Evolutionary conservation across 2,797 vertebrate genomes (phyloP), one percentile per base, ranked within the genome.

Genomic region (Gobio occitaniae): DNA sequence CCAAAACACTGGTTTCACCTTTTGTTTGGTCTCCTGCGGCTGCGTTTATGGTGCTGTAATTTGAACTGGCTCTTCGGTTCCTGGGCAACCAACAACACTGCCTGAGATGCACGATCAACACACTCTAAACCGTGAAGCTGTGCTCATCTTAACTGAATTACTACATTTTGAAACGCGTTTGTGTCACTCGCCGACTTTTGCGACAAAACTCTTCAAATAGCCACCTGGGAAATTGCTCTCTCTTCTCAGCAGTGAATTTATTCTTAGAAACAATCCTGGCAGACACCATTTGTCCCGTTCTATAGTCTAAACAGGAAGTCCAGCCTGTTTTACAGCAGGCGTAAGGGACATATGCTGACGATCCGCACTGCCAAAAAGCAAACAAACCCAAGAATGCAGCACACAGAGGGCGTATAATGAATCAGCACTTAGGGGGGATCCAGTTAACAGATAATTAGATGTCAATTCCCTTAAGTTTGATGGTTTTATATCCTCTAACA

Each of bases 11-110:
- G 70, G 74, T 80, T 83, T 78, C 63, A 81, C 80, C 86, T 87
- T 87, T 88, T 83, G 84, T 90, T 84, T 86, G 50, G 78, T 71
- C 47, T 84, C 70, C 59, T 84, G 70, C 13, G 71, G 71, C 77
- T 82, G 69, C 78, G n/a, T 88, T 87, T 82, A 87, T 29, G 36
- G 44, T 79, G 25, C 36, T n/a, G 86, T 88, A 86, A 88, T 86
- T 76, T 82, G 80, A 87, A 65, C 61, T 54, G 78, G 47, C 70
- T 87, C 54, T 78, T 72, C 78, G 17, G 87, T 86, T 78, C 69
- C 89, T 50, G 65, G 21, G 87, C 84, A 90, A 90, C 89, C 52
- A 13, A 15, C 82, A 65, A 81, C 48, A 50, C 61, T 59, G 82
- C 29, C 54, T 19, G 17, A 84, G 56, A 83, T 66, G 13, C 59